These are phyloP conservation scores for Naja naja DNA, from an alignment of 2,113 vertebrate species.

Conservation along the genomic window DNA sequence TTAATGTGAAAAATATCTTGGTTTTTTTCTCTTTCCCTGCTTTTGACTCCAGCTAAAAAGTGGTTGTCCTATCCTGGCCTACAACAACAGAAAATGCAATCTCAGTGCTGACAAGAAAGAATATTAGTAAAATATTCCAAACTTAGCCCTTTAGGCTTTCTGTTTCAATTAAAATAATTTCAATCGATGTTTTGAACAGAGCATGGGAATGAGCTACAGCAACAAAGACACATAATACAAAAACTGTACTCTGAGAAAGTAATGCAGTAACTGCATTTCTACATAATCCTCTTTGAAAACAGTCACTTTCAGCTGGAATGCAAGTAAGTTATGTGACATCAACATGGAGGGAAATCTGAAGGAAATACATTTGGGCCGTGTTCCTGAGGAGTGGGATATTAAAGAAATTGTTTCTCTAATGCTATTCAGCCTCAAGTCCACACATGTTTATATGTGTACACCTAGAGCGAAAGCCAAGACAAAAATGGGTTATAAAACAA, in stretches of 20 bases:
- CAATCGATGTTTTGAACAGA: not conserved
- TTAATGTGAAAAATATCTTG: not conserved
- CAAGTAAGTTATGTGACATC: not conserved
- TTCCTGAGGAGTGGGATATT: not conserved
- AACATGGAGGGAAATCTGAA: not conserved
- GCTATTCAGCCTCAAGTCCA: not conserved
- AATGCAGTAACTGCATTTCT: too few species aligned
- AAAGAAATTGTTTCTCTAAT: not conserved
- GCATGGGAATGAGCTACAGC: not conserved
- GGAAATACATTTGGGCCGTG: not conserved
- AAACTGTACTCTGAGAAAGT: not conserved
- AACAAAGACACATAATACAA: not conserved
- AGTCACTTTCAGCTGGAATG: not conserved
- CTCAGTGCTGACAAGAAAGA: not conserved
- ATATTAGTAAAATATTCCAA: not conserved
- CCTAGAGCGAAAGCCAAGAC: not conserved
- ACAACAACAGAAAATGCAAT: not conserved
- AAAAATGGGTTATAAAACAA: not conserved
- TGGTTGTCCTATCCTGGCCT: not conserved
- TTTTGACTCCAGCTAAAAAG: not conserved
- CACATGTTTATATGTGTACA: not conserved
- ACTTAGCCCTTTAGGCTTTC: not conserved
- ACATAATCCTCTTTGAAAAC: not conserved
- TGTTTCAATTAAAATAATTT: not conserved
- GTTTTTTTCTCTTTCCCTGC: too few species aligned